A percentile compares a stretch with the other conserved stretches of the same genome.
Evolutionary conservation across 2,888 invertebrate genomes (phyloP).

Genomic region (Drosophila histrio): DNA sequence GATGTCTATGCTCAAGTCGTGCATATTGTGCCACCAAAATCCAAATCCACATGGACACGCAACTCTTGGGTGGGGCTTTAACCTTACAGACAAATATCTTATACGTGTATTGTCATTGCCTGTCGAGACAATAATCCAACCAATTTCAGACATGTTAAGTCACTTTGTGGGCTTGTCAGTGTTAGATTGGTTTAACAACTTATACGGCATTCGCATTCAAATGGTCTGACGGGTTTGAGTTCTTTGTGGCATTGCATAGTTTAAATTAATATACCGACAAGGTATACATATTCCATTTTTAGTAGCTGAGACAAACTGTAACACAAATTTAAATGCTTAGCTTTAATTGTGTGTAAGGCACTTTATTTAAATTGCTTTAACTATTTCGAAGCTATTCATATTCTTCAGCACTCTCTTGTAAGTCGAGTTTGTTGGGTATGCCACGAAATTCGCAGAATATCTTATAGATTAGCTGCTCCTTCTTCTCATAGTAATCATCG

Average conservation of each 20-base stretch:
- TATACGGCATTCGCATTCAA: slow-evolving; percentile 56
- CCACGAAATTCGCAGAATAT: slow-evolving; percentile 57
- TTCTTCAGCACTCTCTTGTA: not conserved
- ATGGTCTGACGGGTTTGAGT: slow-evolving; percentile 36
- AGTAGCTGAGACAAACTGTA: not conserved
- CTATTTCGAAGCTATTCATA: not conserved
- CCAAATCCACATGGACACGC: slow-evolving; percentile 28
- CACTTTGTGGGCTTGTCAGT: slow-evolving; percentile 52
- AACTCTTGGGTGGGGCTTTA: not conserved
- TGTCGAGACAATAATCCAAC: slow-evolving; percentile 70
- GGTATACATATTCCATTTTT: slow-evolving; percentile 16
- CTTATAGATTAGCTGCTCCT: slow-evolving; percentile 60
- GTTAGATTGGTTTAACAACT: slow-evolving; percentile 50
- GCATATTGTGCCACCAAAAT: slow-evolving; percentile 33
- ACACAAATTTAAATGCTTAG: slow-evolving; percentile 8
- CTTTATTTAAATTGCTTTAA: slow-evolving; percentile 13
- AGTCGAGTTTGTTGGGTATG: slow-evolving; percentile 13
- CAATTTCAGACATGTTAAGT: slow-evolving; percentile 71
- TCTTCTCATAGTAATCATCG: slow-evolving; percentile 51
- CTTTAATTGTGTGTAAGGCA: slow-evolving; percentile 12
- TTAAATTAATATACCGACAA: slow-evolving; percentile 68
- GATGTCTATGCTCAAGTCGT: slow-evolving; percentile 60
- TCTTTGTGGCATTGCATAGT: slow-evolving; percentile 52
- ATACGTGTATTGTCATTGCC: slow-evolving; percentile 38
- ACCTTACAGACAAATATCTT: not conserved